Evolutionary conservation across 2,888 invertebrate genomes (phyloP).

Genomic region (Operophtera brumata): DNA sequence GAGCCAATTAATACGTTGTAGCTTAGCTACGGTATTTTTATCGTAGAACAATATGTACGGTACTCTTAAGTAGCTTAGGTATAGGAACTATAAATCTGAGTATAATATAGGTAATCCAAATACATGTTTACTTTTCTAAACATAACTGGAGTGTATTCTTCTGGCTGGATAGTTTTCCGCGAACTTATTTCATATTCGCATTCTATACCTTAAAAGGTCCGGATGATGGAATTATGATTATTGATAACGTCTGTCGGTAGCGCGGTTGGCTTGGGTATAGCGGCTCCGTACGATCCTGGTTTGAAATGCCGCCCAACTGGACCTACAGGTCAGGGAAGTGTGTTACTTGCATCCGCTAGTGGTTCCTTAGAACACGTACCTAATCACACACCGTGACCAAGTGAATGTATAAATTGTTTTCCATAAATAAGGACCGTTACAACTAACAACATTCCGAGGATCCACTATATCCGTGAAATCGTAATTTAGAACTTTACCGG

Average conservation of each 20-base stretch:
- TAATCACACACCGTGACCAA: constrained; percentile 28
- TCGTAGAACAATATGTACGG: background rate
- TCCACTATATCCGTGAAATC: constrained; percentile 32
- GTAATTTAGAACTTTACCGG: constrained; percentile 35
- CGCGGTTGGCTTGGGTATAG: constrained; percentile 25
- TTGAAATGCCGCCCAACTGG: constrained; percentile 59
- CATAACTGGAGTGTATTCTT: constrained; percentile 6
- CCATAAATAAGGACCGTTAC: constrained; percentile 38
- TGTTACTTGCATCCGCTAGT: constrained; percentile 57
- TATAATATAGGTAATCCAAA: background rate
- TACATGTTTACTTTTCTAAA: constrained; percentile 1
- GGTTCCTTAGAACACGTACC: constrained; percentile 41
- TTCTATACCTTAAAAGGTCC: constrained; percentile 29
- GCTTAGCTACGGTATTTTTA: background rate
- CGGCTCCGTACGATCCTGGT: constrained; percentile 42
- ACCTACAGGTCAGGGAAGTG: constrained; percentile 48
- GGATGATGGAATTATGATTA: constrained; percentile 36
- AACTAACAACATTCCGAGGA: constrained; percentile 27
- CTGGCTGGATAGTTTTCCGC: constrained; percentile 21
- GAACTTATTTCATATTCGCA: constrained; percentile 27
- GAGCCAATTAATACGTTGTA: constrained; percentile 4
- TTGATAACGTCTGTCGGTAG: constrained; percentile 31
- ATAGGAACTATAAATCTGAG: background rate
- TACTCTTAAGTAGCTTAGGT: background rate
- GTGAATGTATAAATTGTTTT: constrained; percentile 28